Evolutionary conservation across 2,797 vertebrate species (phyloP), one percentile per base, ranked within the genome.

Genomic region (Hephaestus fuliginosus): DNA sequence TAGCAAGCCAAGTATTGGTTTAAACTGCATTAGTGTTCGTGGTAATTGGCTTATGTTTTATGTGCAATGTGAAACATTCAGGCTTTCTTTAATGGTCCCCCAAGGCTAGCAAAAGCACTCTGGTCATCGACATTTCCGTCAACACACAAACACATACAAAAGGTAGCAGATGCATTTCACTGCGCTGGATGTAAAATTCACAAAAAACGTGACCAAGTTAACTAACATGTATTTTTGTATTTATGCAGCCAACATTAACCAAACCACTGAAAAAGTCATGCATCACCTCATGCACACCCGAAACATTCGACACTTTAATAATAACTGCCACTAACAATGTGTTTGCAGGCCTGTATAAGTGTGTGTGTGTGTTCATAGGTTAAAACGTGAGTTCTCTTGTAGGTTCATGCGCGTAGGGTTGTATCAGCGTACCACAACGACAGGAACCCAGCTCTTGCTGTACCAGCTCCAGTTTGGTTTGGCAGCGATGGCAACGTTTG

Each of bases 381-480:
- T 13, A 8, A 13, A 22, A 39, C 62, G 7, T 44, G 25, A 5
- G 44, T 28, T 61, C 1, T 28, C 3, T 12, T 30, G 5, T 22
- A 41, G 65, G 56, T 60, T 43, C 6, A 20, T 57, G 68, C 3
- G n/a, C 28, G 22, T 14, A 46, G 30, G 49, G 51, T 20, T 41
- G 43, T 30, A 7, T 78, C 0, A n/a, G 74, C 94, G 93, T 92
- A 99, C 98, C 98, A 84, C 98, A 99, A 92, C 98, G 98, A 94
- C 98, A 99, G 2, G 97, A 99, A 91, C 98, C 98, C 95, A 99
- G 91, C 79, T 99, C 97, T 93, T 99, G 98, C 93, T 99, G 98
- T 86, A 99, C 98, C 92, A 99, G 96, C 94, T 99, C 98, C 96
- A 99, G 97, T 95, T 98, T 99, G 94, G 96, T 98, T 96, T 99